Base-by-base conservation (phyloP, 2,113 vertebrate genomes). In the Tenrec ecaudatus region DNA sequence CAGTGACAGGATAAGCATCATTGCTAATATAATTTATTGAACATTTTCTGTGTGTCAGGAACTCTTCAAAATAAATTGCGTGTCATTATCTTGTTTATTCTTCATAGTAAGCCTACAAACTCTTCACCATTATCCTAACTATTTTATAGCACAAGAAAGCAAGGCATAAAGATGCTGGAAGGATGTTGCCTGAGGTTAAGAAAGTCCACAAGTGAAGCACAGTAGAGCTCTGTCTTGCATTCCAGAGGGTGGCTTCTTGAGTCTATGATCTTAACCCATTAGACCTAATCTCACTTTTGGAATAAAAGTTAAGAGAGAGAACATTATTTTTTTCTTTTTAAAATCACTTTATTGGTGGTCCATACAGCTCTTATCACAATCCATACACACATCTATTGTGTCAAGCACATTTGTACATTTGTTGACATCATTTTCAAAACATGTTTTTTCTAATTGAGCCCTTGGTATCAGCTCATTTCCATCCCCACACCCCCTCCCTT, bases 21-120 rank as follows among this genome's bases (percentile, higher is more conserved):
- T 83, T 64, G 53, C 3, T 23, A 47, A 64, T n/a, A 40, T 10
- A 86, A 29, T 58, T 87, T 77, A 53, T 4, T 81, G 57, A 76
- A 5, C 29, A 57, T 53, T 78, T 85, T 58, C 8, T 75, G 9
- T 40, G 15, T 60, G 15, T 40, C 19, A 58, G 20, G 15, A 47
- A 60, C 9, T 80, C 60, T 68, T 90, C 73, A 92, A 53, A 92
- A 82, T 88, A 22, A 85, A 64, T 3, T 82, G 33, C 47, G 11
- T 53, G 47, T 53, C 36, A 47, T 94, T 58, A 68, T 43, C 76
- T 95, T 22, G 83, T 66, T 92, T 86, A 91, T 31, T 91, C 40
- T 71, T 87, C 23, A 62, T 29, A 89, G 82, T 4, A 84, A 73
- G 79, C 8, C 17, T 60, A 57, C 53, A 0, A 90, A 6, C 1